phyloP scores from a whole-genome alignment of 2,888 invertebrate genomes.

The Julus scanicus region DNA sequence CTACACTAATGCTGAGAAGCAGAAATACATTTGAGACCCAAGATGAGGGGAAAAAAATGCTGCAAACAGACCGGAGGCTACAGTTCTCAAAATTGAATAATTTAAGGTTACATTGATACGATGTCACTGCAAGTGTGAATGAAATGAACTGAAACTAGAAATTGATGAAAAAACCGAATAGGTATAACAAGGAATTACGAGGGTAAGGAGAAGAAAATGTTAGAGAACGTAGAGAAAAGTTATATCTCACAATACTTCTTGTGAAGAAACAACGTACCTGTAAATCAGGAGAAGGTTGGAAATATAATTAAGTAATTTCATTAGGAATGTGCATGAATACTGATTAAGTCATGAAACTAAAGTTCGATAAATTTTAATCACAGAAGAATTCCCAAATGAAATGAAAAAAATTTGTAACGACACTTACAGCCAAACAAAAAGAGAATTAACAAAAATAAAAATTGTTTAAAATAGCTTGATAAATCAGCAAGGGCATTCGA shows the following conservation, averaged over 20 bases:
- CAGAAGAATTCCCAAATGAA: not conserved
- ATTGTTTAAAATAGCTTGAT: no score
- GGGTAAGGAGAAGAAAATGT: not conserved
- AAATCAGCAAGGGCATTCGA: no score
- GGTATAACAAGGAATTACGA: not conserved
- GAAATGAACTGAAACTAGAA: not conserved
- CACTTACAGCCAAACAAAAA: no score
- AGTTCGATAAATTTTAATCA: not conserved
- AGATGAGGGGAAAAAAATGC: not conserved
- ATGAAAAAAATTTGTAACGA: not conserved
- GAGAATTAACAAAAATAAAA: no score
- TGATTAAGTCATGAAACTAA: no score
- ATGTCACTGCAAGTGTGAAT: not conserved
- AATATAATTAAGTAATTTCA: no score
- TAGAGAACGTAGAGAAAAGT: not conserved
- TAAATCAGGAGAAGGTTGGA: not conserved
- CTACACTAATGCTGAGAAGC: not conserved
- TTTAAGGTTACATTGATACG: slow-evolving; percentile 17
- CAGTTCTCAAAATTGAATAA: not conserved
- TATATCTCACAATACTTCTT: not conserved
- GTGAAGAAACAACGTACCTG: not conserved
- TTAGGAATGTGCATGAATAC: no score
- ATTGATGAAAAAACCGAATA: not conserved
- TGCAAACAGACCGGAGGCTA: not conserved
- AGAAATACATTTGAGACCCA: not conserved